These are phyloP conservation scores for Leptinotarsa lineolata DNA, from an alignment of 1,140 invertebrate genomes.

Conservation along the genomic window DNA sequence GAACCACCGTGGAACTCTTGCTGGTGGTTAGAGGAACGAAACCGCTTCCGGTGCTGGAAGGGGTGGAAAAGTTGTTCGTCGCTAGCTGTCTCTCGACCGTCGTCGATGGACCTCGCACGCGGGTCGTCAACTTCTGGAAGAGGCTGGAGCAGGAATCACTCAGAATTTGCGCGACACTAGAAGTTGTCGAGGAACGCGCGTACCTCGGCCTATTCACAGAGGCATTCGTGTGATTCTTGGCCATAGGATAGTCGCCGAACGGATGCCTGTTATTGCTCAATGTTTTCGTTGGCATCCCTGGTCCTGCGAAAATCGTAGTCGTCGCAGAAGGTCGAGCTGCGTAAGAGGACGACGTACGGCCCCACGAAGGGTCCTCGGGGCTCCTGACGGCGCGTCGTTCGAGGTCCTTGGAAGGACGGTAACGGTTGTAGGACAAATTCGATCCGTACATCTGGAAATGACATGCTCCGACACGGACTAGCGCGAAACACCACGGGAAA, in stretches of 20 bases:
- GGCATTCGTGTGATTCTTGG: conserved; percentile 42
- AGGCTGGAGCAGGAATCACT: conserved; percentile 83
- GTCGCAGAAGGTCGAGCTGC: conserved; percentile 23
- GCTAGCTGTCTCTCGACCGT: conserved; percentile 48
- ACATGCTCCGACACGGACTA: conserved; percentile 26
- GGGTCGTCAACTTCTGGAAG: conserved; percentile 74
- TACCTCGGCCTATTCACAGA: conserved; percentile 66
- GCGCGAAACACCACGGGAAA: conserved; percentile 14
- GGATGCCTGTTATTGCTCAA: conserved; percentile 26
- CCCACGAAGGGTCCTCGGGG: conserved; percentile 34
- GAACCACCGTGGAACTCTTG: conserved; percentile 57
- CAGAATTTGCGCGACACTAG: conserved; percentile 81
- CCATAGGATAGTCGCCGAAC: conserved; percentile 38
- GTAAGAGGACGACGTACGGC: conserved; percentile 20
- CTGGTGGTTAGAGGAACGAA: conserved; percentile 39
- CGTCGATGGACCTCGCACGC: conserved; percentile 69
- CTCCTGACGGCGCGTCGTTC: conserved; percentile 28
- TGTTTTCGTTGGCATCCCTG: conserved; percentile 21
- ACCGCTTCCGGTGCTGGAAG: conserved; percentile 20
- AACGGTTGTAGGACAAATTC: conserved; percentile 45
- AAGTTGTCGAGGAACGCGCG: conserved; percentile 74
- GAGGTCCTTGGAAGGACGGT: conserved; percentile 46
- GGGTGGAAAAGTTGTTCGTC: conserved; percentile 44
- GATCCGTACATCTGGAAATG: conserved; percentile 47
- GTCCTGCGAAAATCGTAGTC: conserved; percentile 18